Evolutionary conservation across 2,113 vertebrate species (phyloP), one percentile per base, ranked within the genome.

Genomic region (Macrotis lagotis): DNA sequence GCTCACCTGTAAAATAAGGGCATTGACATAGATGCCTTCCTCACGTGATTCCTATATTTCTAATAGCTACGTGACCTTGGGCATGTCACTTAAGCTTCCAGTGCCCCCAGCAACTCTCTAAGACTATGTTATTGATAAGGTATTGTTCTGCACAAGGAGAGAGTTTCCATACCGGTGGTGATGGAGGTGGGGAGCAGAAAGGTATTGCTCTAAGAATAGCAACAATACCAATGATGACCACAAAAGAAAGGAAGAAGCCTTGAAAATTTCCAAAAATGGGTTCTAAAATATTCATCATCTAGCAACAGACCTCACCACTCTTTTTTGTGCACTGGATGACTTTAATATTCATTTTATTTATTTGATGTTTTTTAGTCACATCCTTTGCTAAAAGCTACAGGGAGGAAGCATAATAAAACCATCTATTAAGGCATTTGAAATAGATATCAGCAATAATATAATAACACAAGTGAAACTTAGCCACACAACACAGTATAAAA

Each of bases 381-480:
- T 92, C 48, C 83, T 95, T 95, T 96, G 91, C 88, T 50, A 95
- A 91, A 51, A 94, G 88, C 90, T 89, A 92, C 48, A 24, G 50
- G 51, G 25, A 50, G 93, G 47, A 51, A 94, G 94, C 51, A 16
- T 74, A 90, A 92, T 74, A 93, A 92, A 90, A 0, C 3, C 83
- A 89, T 89, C 92, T 44, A 50, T 90, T 93, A 5, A 0, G 51
- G 89, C 37, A 74, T 96, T 44, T 22, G 19, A 50, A 94, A 53
- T 55, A 94, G 95, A 94, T 94, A 94, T 31, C 47, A 92, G 95
- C 88, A 51, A 66, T 94, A 96, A 95, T 92, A 66, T 66, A 93
- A 92, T 95, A 95, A 93, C 48, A 48, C 47, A 92, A 96, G 92
- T 55, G 44, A 94, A 94, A 48, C 24, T 91, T 94, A 95, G 95